These are phyloP conservation scores for Alfaro cultratus DNA, from an alignment of 2,797 vertebrate genomes.

Conservation along the genomic window DNA sequence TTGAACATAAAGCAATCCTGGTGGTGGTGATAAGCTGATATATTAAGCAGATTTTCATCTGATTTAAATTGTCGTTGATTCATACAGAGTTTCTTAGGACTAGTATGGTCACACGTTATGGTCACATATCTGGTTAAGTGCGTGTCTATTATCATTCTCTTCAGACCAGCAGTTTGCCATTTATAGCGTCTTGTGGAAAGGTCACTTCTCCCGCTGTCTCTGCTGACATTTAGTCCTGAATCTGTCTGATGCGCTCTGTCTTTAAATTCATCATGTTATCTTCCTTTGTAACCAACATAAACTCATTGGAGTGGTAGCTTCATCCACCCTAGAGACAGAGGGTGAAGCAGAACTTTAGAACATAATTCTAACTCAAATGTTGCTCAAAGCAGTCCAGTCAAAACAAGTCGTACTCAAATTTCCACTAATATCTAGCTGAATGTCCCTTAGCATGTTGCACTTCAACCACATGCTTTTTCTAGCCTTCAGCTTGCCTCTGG, in stretches of 20 bases:
- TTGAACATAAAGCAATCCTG: neutral
- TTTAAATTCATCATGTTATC: constrained; percentile 31
- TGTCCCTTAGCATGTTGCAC: neutral
- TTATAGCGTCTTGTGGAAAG: constrained; percentile 55
- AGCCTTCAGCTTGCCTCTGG: neutral
- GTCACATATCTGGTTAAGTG: constrained; percentile 8
- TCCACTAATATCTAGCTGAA: neutral
- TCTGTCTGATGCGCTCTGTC: constrained; percentile 54
- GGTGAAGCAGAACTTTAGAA: neutral
- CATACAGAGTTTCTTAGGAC: neutral
- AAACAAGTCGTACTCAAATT: neutral
- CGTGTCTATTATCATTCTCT: constrained; percentile 50
- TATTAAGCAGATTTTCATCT: neutral
- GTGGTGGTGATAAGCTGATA: neutral
- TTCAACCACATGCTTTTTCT: neutral
- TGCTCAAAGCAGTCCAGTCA: neutral
- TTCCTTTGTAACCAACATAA: neutral
- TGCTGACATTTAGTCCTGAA: constrained; percentile 67
- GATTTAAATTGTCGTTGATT: neutral
- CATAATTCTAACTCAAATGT: neutral
- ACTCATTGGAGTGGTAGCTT: neutral
- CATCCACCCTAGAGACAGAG: neutral
- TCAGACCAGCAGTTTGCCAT: constrained; percentile 44
- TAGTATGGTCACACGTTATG: neutral
- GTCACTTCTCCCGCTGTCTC: constrained; percentile 63